Evolutionary conservation across 2,888 invertebrate species (phyloP), one percentile per base, ranked within the genome.

Genomic region (Muscina levida): DNA sequence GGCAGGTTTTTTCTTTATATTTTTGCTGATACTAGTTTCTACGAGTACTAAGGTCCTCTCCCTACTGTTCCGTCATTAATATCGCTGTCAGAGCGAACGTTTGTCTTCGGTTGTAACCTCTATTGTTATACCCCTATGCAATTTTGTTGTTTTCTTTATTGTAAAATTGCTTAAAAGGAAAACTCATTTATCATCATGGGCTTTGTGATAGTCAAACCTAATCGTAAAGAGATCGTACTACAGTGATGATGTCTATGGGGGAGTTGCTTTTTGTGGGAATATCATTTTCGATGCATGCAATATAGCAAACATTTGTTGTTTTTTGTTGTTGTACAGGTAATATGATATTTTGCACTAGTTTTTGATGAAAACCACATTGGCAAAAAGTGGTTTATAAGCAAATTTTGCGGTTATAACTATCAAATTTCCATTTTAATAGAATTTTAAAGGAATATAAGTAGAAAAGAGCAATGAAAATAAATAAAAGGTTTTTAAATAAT

Each of bases 141-240:
- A 73, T 59, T 67, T 26, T 42, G 31, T 26, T 67, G 48, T 48
- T 57, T 48, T 48, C 48, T 56, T 56, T 56, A 17, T 17, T 51
- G 2, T 19, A 57, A 8, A 24, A n/a, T 11, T 44, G 44, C 11
- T 13, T 2, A 65, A 65, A 37, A 56, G 51, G 53, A 65, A 72
- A 75, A 79, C 48, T 6, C 79, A 71, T 80, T 80, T 77, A 77
- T 80, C 76, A 80, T 80, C n/a, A n/a, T n/a, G n/a, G 79, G 76
- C 76, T 72, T 48, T 72, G 1, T n/a, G 15, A 46, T 72, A 75
- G 75, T 68, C 79, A 56, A 24, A 72, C 39, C 31, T 62, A 17
- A 31, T 39, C 67, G 19, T 59, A 72, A 72, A 51, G 31, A 37
- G 44, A 37, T 72, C 17, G 26, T 2, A n/a, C 19, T 2, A 2